These are phyloP conservation scores for Clarias macrocephalus DNA, from an alignment of 2,113 vertebrate genomes.

Conservation along the genomic window DNA sequence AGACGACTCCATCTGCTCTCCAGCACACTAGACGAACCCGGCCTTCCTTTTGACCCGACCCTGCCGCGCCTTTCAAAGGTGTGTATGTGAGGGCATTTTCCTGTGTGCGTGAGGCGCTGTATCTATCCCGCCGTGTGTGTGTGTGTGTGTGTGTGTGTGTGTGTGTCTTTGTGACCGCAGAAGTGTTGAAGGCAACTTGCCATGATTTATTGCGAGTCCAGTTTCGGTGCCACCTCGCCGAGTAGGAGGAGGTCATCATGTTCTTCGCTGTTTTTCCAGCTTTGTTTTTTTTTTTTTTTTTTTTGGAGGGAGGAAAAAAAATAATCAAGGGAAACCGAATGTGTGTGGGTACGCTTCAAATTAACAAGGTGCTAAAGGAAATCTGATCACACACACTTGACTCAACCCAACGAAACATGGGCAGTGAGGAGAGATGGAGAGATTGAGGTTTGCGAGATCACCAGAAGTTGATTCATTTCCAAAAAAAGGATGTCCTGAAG, in stretches of 20 bases:
- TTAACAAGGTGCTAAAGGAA: not conserved
- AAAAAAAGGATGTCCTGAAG: not conserved
- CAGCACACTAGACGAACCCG: conserved; percentile 15
- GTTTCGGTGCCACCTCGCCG: conserved; percentile 15
- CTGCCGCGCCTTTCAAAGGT: conserved; percentile 41
- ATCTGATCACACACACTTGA: not conserved
- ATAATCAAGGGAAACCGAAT: not conserved
- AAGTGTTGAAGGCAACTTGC: conserved; percentile 39
- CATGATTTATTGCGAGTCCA: conserved; percentile 35
- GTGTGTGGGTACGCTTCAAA: not conserved
- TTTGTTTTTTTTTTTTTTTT: conserved; percentile 40
- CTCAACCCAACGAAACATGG: not conserved
- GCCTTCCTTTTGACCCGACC: conserved; percentile 46
- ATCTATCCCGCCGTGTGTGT: conserved; percentile 23
- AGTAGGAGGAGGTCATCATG: conserved; percentile 16
- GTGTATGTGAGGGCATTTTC: conserved; percentile 50
- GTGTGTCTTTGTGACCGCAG: conserved; percentile 37
- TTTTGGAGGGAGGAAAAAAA: not conserved
- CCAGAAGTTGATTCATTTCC: not conserved
- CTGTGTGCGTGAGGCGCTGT: conserved; percentile 36
- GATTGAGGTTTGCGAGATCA: not conserved
- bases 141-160: conserved; percentile 36
- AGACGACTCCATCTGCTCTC: conserved; percentile 26
- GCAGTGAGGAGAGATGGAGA: not conserved
- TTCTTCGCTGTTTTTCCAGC: conserved; percentile 55